phyloP scores from a whole-genome alignment of 2,113 vertebrate species.

The Mormyrus iriodes region DNA sequence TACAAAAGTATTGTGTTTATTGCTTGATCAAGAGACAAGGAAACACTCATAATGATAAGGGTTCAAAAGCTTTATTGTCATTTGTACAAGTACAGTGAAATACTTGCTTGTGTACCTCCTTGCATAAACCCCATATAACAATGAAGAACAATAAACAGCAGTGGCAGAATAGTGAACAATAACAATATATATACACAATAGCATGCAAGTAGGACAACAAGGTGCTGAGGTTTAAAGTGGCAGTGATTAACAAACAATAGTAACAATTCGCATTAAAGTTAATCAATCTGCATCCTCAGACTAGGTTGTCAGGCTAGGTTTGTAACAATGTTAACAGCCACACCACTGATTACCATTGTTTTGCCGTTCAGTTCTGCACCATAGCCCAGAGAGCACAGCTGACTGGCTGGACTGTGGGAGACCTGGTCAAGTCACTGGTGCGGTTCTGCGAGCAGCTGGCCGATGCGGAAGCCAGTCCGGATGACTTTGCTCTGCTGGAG shows the following conservation, averaged over 20 bases:
- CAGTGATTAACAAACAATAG: not conserved
- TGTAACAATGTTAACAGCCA: not conserved
- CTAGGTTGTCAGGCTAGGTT: not conserved
- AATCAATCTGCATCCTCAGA: no score
- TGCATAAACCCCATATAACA: not conserved
- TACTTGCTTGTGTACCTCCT: not conserved
- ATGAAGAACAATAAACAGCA: not conserved
- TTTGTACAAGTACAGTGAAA: not conserved
- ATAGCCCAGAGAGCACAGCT: constrained; percentile 21
- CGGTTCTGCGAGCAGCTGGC: constrained; percentile 25
- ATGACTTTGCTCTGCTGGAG: not conserved
- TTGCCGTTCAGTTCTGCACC: constrained; percentile 31
- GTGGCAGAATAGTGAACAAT: not conserved
- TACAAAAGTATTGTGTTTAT: not conserved
- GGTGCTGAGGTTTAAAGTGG: not conserved
- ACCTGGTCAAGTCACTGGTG: constrained; percentile 32
- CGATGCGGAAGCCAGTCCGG: constrained; percentile 27
- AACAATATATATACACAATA: not conserved
- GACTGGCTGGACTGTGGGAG: constrained; percentile 35
- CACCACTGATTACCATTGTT: not conserved
- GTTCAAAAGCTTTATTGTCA: not conserved
- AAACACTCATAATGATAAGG: not conserved
- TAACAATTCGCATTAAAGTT: not conserved
- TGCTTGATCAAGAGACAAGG: not conserved
- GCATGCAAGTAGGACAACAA: not conserved